These are phyloP conservation scores for Macroteleia sp. DNA, from an alignment of 2,888 invertebrate species.

Conservation along the genomic window DNA sequence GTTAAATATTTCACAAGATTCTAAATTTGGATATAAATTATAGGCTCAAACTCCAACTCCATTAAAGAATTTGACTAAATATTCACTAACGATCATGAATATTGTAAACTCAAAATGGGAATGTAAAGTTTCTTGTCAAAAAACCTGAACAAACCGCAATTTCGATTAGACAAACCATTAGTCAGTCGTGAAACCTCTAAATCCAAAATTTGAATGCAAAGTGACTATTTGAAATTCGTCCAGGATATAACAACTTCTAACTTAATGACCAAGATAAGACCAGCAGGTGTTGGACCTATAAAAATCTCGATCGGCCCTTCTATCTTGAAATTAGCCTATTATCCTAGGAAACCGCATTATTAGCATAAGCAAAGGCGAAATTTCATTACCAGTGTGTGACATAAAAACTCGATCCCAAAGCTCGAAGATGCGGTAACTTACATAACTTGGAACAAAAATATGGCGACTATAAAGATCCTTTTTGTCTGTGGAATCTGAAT, in stretches of 20 bases:
- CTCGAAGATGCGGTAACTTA: conserved; percentile 49
- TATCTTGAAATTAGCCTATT: conserved; percentile 36
- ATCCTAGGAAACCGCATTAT: conserved; percentile 28
- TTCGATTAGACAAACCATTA: conserved; percentile 22
- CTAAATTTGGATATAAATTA: too few relatives aligned
- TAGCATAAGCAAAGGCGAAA: too few relatives aligned
- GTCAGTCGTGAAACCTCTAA: not conserved
- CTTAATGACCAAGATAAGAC: conserved; percentile 24
- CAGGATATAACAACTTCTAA: conserved; percentile 17
- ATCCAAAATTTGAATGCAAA: conserved; percentile 17
- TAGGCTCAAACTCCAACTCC: too few relatives aligned
- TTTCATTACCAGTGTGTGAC: conserved; percentile 14
- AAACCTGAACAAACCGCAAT: not conserved
- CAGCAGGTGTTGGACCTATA: conserved; percentile 16
- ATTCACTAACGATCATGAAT: not conserved
- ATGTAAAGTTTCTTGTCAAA: not conserved
- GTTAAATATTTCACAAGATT: too few relatives aligned
- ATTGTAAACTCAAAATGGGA: not conserved
- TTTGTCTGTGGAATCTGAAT: conserved; percentile 38
- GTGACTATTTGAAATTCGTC: not conserved
- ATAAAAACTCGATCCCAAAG: conserved; percentile 26
- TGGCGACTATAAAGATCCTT: conserved; percentile 44
- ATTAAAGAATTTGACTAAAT: not conserved
- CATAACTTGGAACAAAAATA: conserved; percentile 52
- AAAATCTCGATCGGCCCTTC: conserved; percentile 11